Base-by-base conservation (phyloP, 2,113 vertebrate genomes). In the Corydoras sp. region DNA sequence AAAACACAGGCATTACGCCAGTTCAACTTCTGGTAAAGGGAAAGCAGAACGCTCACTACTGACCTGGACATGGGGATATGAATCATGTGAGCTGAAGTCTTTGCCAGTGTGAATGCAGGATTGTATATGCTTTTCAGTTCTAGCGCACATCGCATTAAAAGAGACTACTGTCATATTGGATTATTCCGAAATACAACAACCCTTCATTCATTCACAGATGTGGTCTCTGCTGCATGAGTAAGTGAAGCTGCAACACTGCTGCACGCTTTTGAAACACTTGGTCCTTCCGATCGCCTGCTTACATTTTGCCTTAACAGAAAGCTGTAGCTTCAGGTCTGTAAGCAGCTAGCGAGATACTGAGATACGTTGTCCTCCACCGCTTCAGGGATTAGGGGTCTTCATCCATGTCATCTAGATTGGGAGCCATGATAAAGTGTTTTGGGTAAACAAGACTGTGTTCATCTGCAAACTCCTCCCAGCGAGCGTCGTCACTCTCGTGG, bases 351-450 rank as follows among this genome's bases (percentile, higher is more conserved):
- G 67, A 32, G 58, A 62, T 70, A 56, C 48, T 50, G 58, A 51
- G 56, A 73, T 53, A 65, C 66, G 59, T 9, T 70, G 68, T 60
- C 51, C 58, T 75, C 50, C 49, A 35, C 61, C 48, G 62, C 51
- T 51, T 59, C 13, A 66, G 62, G 76, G 77, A 75, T 85, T 85
- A 71, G 18, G 77, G 35, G 35, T 43, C 35, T 87, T 99, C 97
- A 60, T 99, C 97, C 93, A 98, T 99, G 84, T 97, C 95, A 14
- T 99, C 97, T 69, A 95, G 89, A 80, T 97, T 98, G 54, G 95
- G 95, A 65, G 95, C 95, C 95, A 98, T 98, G 84, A 98, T 97
- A 83, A 98, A 98, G 84, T 98, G 96, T 84, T 95, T 93, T 51
- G 96, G 95, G 81, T 95, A 92, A 64, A 85, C 77, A 0, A 98